Evolutionary conservation across 2,888 invertebrate species (phyloP), one percentile per base, ranked within the genome.

Genomic region (Selenia dentaria): DNA sequence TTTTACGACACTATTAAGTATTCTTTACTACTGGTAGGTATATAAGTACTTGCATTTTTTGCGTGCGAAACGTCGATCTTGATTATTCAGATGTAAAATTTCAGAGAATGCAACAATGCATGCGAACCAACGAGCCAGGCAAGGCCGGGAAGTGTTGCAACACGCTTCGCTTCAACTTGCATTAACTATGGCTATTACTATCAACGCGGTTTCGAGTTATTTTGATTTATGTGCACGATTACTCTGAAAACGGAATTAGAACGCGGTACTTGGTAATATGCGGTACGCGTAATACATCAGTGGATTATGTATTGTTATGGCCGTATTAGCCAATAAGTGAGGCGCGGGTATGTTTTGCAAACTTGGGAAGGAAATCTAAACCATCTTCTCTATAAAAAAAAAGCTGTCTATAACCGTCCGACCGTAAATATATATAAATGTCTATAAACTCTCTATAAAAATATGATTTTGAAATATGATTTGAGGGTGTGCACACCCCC

Each of bases 81-180:
- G 54, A 59, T 55, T 8, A 50, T 38, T 40, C 33, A 47, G 35
- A 40, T 38, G 52, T 51, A 39, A 55, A 54, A 46, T 55, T 51
- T 56, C 6, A 55, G 51, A 54, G 57, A 62, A 59, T 62, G 59
- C 62, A 56, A 56, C 56, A 60, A 54, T 55, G 53, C 55, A 58
- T 55, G 48, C 51, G 47, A 59, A 53, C 48, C 28, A 33, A 14
- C 35, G 34, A 32, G 28, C 41, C 20, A 44, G 48, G 48, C 64
- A 66, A 64, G 64, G 60, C 59, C 58, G 56, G 43, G 39, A 55
- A 51, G 26, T 62, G 49, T 60, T 55, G 62, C 57, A 65, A 65
- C 25, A 28, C 44, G 35, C 44, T 45, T 42, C 36, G 37, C 49
- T 52, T 35, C 34, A 26, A 22, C 27, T 27, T 6, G 18, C 44